Base-by-base conservation (phyloP, 2,888 invertebrate species). In the Melanostoma mellinum region DNA sequence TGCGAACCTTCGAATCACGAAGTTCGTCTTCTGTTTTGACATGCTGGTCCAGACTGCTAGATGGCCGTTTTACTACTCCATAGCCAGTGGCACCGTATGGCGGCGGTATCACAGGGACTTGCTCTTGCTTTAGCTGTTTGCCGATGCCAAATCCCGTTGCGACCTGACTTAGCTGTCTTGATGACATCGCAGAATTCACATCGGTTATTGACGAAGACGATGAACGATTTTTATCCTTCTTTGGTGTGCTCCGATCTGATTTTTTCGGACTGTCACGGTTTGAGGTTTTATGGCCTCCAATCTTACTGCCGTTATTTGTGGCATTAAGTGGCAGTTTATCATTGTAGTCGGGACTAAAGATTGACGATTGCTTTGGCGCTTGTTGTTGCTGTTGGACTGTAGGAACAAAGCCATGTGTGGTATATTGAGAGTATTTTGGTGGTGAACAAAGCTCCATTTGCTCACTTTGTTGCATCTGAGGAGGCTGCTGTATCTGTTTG, bases 341-440 rank as follows among this genome's bases (percentile, higher is more conserved):
- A 72, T 87, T 89, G 89, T 90, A 90, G 63, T 91, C 91, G 8
- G 91, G 91, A 78, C 91, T 91, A 74, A 91, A 91, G 75, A 91
- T 87, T 0, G 91, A 91, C 6, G 87, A 86, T 44, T 86, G 85
- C 30, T 84, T 84, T 8, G 86, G 86, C 87, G 85, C 88, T 61
- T 86, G 87, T 40, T 78, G 86, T 38, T 42, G 76, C 10, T 75
- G 80, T 65, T 76, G 85, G n/a, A 75, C 46, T 10, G 77, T 79
- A 61, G 84, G 60, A 85, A 86, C 80, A 40, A 85, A 85, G 9
- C 85, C 73, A 30, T 81, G 85, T 8, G 81, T 69, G 53, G 78
- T 76, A 36, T 78, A 68, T 63, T 81, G 79, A 53, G 87, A 85
- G 85, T 86, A 87, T 81, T 86, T 87, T 50, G 87, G 86, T 46